Evolutionary conservation across 2,113 vertebrate genomes (phyloP).

Genomic region (Notiomystis cincta): DNA sequence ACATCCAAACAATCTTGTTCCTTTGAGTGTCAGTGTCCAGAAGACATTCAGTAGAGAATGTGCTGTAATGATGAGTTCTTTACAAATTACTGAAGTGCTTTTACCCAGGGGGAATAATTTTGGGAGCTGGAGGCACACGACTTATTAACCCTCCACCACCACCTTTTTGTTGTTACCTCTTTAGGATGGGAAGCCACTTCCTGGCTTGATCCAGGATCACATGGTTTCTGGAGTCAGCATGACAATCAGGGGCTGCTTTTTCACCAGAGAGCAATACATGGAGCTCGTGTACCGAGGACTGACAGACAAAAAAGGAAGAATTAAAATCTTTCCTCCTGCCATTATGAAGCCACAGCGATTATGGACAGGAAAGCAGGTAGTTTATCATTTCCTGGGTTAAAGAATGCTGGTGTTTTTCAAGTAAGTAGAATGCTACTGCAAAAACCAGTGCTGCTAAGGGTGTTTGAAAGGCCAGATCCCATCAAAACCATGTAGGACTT

Average conservation of each 20-base stretch:
- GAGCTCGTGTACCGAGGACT: slow-evolving; percentile 92
- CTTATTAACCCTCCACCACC: not conserved
- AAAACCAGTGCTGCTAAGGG: not conserved
- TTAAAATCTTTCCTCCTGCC: slow-evolving; percentile 83
- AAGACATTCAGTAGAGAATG: not conserved
- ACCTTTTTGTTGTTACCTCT: not conserved
- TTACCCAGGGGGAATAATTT: not conserved
- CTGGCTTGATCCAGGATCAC: slow-evolving; percentile 96
- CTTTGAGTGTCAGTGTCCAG: not conserved
- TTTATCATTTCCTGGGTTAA: not conserved
- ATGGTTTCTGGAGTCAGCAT: slow-evolving; percentile 94
- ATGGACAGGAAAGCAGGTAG: slow-evolving; percentile 97
- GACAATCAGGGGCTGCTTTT: slow-evolving; percentile 91
- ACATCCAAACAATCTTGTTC: not conserved
- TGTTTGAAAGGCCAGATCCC: not conserved
- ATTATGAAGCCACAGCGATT: slow-evolving; percentile 84
- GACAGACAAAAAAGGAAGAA: slow-evolving; percentile 84
- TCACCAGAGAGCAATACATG: slow-evolving; percentile 87
- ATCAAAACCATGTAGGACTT: not conserved
- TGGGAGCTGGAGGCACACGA: not conserved
- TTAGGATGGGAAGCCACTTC: slow-evolving; percentile 92
- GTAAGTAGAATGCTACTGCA: not conserved
- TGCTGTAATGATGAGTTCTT: not conserved
- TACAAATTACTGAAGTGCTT: not conserved
- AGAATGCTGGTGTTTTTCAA: not conserved